A percentile compares a stretch with the other conserved stretches of the same genome.
Conservation (phyloP, 2,888 invertebrate species). For the Ennomos quercinarius region DNA sequence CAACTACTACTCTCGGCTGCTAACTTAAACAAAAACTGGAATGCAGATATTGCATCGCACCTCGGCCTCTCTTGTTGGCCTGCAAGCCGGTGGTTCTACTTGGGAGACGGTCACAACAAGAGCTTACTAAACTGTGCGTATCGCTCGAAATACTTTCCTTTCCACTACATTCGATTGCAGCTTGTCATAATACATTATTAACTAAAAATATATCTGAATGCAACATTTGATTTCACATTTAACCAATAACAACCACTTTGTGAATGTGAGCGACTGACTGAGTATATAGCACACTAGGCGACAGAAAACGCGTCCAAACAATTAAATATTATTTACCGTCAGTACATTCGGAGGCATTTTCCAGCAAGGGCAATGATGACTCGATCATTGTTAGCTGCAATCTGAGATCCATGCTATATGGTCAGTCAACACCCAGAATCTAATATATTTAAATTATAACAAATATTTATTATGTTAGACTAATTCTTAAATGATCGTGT, state of each 20-base stretch:
- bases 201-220: conserved; percentile 81
- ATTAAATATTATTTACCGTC: conserved; percentile 42
- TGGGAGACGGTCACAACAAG: conserved; percentile 67
- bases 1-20: conserved; percentile 76
- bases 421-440: conserved; percentile 79
- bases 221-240: conserved; percentile 75
- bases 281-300: conserved; percentile 75
- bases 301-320: conserved; percentile 54
- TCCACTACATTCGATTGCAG: conserved; percentile 81
- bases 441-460: conserved; percentile 71
- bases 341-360: conserved; percentile 49
- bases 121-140: conserved; percentile 76
- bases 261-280: conserved; percentile 71
- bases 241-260: conserved; percentile 81
- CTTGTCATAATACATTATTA: conserved; percentile 72
- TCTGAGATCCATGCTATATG: conserved; percentile 84
- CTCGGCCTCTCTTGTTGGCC: conserved; percentile 58
- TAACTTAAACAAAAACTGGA: conserved; percentile 81
- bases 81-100: conserved; percentile 39
- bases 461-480: conserved; percentile 63
- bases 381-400: conserved; percentile 76
- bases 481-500: conserved; percentile 68
- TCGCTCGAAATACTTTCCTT: conserved; percentile 76
- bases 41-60: conserved; percentile 85
- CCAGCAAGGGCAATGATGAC: conserved; percentile 58